These are phyloP conservation scores for Philotrypesis tridentata DNA, from an alignment of 1,140 invertebrate species.

Conservation along the genomic window DNA sequence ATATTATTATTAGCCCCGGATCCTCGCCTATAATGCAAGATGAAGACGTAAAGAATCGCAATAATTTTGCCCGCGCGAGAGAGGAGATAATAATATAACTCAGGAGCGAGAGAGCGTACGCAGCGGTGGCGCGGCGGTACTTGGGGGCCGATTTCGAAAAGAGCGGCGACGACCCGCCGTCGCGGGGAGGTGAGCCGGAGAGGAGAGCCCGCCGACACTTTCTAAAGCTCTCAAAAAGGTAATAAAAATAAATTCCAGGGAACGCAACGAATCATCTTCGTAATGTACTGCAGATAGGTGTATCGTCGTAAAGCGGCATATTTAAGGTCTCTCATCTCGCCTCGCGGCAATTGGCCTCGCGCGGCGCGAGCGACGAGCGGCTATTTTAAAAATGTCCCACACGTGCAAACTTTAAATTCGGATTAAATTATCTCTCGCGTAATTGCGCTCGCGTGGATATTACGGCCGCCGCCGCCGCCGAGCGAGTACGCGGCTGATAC, in stretches of 20 bases:
- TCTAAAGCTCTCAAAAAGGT: constrained; percentile 43
- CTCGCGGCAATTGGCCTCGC: not conserved
- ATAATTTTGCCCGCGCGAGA: not conserved
- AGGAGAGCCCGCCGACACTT: constrained; percentile 15
- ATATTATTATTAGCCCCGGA: not conserved
- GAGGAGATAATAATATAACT: constrained; percentile 14
- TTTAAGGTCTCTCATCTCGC: not conserved
- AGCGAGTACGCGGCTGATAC: no score
- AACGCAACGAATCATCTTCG: constrained; percentile 35
- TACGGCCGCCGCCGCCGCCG: no score
- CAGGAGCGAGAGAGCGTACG: no score
- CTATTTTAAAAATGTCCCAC: constrained; percentile 33
- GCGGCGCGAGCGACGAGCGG: not conserved
- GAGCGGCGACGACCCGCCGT: no score
- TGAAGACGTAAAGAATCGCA: constrained; percentile 21
- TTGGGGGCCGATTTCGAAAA: not conserved
- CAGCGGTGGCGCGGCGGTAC: not conserved
- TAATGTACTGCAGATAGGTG: constrained; percentile 19
- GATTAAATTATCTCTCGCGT: constrained; percentile 40
- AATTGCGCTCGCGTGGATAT: not conserved
- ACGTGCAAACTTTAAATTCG: constrained; percentile 40
- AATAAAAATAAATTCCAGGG: constrained; percentile 37
- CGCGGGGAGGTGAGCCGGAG: no score
- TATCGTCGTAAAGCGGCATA: constrained; percentile 21
- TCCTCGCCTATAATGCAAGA: not conserved